Percentiles rank a stretch among this genome's conserved stretches.
These are phyloP conservation scores for Phacellophora camtschatica DNA, from an alignment of 30 jellyfish, hydroid and myxozoan genomes.

Conservation along the genomic window DNA sequence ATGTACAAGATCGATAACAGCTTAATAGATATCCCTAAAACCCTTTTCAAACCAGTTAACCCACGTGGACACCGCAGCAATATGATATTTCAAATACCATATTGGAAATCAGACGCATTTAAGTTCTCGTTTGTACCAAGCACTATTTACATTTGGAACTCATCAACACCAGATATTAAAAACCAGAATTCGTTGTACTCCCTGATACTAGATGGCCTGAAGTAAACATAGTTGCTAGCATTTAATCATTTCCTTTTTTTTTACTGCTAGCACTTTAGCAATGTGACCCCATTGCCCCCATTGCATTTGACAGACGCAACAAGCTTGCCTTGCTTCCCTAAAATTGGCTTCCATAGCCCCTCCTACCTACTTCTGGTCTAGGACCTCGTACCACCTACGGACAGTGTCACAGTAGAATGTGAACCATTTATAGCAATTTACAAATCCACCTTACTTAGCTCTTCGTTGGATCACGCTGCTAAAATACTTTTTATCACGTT, in stretches of 20 bases:
- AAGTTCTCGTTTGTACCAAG: constrained; percentile 7
- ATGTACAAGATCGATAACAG: background rate
- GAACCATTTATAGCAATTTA: background rate
- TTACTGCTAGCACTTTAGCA: constrained; percentile 22
- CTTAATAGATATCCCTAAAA: background rate
- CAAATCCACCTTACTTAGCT: background rate
- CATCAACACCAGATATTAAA: background rate
- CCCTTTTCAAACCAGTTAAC: background rate
- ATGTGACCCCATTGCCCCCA: background rate
- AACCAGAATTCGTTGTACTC: constrained; percentile 17
- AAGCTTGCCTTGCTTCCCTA: background rate
- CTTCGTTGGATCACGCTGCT: no score
- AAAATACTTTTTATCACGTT: background rate
- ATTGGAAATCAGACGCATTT: constrained; percentile 15
- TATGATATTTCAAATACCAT: background rate
- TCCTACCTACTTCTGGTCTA: background rate
- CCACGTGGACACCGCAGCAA: constrained; percentile 11
- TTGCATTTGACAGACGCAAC: background rate
- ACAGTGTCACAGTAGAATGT: background rate
- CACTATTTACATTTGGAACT: constrained; percentile 1
- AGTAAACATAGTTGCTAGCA: constrained; percentile 5
- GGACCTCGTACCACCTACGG: background rate
- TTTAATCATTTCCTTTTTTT: background rate
- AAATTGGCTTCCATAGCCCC: background rate
- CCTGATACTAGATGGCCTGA: constrained; percentile 26